Percentiles rank a stretch among this genome's conserved stretches.
Evolutionary conservation across 2,888 invertebrate genomes (phyloP).

Genomic region (Pyralis farinalis): DNA sequence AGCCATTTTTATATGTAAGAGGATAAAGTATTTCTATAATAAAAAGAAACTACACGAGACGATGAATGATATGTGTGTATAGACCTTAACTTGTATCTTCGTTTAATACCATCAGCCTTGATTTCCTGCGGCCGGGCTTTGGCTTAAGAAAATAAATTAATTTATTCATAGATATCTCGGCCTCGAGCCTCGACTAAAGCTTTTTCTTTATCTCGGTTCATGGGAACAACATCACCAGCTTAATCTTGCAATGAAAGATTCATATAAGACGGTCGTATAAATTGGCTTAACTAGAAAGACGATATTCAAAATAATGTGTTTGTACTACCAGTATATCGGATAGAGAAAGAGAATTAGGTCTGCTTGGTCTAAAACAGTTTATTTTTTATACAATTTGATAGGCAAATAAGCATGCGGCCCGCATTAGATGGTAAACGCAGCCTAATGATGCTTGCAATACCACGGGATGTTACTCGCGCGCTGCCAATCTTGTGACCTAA

Average conservation of each 20-base stretch:
- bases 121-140: conserved; percentile 11
- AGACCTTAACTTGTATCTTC: background rate
- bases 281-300: background rate
- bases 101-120: conserved; percentile 7
- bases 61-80: background rate
- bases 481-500: too few species aligned
- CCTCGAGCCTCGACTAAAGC: conserved; percentile 4
- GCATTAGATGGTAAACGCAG: too few species aligned
- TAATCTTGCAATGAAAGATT: conserved; percentile 9
- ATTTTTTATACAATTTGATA: too few species aligned
- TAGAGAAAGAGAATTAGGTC: too few species aligned
- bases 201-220: conserved; percentile 8
- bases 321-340: too few species aligned
- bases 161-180: conserved; percentile 10
- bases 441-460: too few species aligned
- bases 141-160: conserved; percentile 13
- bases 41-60: background rate
- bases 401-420: too few species aligned
- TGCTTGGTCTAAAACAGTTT: too few species aligned
- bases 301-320: background rate
- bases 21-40: too few species aligned
- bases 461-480: too few species aligned
- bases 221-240: background rate
- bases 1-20: too few species aligned
- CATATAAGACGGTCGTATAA: conserved; percentile 4